Evolutionary conservation across 2,797 vertebrate species (phyloP).

Genomic region (Toxotes lorentzi): DNA sequence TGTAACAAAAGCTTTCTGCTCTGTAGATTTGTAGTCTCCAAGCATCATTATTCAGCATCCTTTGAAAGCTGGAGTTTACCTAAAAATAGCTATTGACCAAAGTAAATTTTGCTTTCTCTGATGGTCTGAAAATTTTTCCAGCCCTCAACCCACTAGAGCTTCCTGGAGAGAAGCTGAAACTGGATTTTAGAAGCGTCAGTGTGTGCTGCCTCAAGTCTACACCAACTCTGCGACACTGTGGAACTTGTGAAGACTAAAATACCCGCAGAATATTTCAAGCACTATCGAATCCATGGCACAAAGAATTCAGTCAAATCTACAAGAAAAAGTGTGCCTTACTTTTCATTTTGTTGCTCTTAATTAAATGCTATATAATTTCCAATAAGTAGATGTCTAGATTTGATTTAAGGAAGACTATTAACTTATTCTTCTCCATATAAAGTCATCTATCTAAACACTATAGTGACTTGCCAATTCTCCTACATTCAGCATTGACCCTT

Average conservation of each 20-base stretch:
- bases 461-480: constrained; percentile 26
- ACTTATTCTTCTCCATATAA: constrained; percentile 2
- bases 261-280: background rate
- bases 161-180: constrained; percentile 11
- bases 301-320: constrained; percentile 20
- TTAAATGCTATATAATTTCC: background rate
- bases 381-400: constrained; percentile 9
- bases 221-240: background rate
- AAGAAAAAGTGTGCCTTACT: background rate
- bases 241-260: constrained; percentile 17
- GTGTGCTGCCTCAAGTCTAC: background rate
- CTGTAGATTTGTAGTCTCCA: constrained; percentile 5
- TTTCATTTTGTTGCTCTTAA: constrained; percentile 5
- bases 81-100: constrained; percentile 13
- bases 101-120: background rate
- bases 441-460: constrained; percentile 12
- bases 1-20: constrained; percentile 19
- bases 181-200: constrained; percentile 14
- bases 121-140: background rate
- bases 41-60: constrained; percentile 15
- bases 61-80: constrained; percentile 2
- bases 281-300: background rate
- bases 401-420: constrained; percentile 2
- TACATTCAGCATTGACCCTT: constrained; percentile 43
- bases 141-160: background rate